A percentile compares a stretch with the other conserved stretches of the same genome.
These are phyloP conservation scores for Penaeus monodon DNA, from an alignment of 2,888 invertebrate species.

Conservation along the genomic window DNA sequence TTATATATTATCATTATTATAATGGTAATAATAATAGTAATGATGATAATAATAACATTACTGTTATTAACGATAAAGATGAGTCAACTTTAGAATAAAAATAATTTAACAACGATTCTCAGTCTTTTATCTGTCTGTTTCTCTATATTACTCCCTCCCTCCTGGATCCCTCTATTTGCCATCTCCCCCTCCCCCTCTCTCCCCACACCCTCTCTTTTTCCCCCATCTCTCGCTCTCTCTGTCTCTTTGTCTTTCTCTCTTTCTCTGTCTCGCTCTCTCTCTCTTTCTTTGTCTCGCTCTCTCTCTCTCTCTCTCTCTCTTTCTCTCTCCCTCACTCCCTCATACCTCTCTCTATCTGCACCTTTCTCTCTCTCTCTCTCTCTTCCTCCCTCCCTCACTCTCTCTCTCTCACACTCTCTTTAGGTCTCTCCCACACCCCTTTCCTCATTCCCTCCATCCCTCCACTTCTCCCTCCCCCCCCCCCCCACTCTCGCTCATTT, in stretches of 20 bases:
- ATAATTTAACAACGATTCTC: too few relatives aligned
- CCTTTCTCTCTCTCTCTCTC: slow-evolving; percentile 45
- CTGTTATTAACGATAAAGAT: too few relatives aligned
- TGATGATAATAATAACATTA: too few relatives aligned
- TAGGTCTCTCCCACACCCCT: too few relatives aligned
- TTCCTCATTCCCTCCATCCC: background rate
- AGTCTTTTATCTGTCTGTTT: background rate
- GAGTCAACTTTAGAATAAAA: too few relatives aligned
- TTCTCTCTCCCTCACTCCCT: slow-evolving; percentile 25
- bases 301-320: slow-evolving; percentile 47
- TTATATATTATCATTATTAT: too few relatives aligned
- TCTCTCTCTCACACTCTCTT: too few relatives aligned
- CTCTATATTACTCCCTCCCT: slow-evolving; percentile 3
- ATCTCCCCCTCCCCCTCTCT: background rate
- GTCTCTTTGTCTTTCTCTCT: too few relatives aligned
- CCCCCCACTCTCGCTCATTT: too few relatives aligned
- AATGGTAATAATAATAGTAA: too few relatives aligned
- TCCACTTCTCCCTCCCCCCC: too few relatives aligned
- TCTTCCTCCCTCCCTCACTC: slow-evolving; percentile 21
- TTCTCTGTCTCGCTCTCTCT: slow-evolving; percentile 33
- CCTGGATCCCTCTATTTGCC: background rate
- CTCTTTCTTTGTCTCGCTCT: slow-evolving; percentile 40
- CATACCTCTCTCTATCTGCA: too few relatives aligned
- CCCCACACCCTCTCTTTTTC: background rate
- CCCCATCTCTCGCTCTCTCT: background rate